Conservation (phyloP, 1,140 invertebrate species). For the Drosophila lacteicornis region DNA sequence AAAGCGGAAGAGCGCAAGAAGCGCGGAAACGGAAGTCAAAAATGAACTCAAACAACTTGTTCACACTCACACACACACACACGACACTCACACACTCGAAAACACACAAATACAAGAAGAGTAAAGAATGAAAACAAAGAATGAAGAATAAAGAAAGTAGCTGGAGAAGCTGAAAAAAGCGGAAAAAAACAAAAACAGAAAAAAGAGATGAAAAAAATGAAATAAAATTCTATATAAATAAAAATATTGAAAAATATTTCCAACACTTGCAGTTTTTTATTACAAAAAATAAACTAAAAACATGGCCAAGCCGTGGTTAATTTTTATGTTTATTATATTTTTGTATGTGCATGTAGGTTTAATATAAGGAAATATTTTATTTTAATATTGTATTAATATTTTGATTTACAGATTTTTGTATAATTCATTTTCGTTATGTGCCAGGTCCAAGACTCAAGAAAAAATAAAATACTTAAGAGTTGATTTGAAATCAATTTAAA, state of each 20-base stretch:
- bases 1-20: slow-evolving; percentile 69
- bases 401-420: too few species aligned
- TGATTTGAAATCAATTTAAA: not conserved
- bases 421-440: too few species aligned
- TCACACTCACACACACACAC: slow-evolving; percentile 20
- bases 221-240: slow-evolving; percentile 82
- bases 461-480: too few species aligned
- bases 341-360: not conserved
- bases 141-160: slow-evolving; percentile 39
- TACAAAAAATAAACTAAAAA: not conserved
- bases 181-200: slow-evolving; percentile 21
- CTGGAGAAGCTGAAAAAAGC: slow-evolving; percentile 19
- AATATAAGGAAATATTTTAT: not conserved
- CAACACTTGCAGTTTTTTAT: slow-evolving; percentile 25
- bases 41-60: slow-evolving; percentile 34
- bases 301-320: slow-evolving; percentile 15
- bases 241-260: slow-evolving; percentile 77
- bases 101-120: slow-evolving; percentile 85
- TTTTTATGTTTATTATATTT: too few species aligned
- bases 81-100: slow-evolving; percentile 81
- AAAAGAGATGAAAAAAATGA: slow-evolving; percentile 84
- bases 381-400: not conserved
- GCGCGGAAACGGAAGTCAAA: not conserved
- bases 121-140: slow-evolving; percentile 46
- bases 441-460: too few species aligned